A percentile compares a stretch with the other conserved stretches of the same genome.
These are phyloP conservation scores for Lycopodina hypogea DNA, from an alignment of 37 sponge, comb jelly and placozoan genomes.

Conservation along the genomic window DNA sequence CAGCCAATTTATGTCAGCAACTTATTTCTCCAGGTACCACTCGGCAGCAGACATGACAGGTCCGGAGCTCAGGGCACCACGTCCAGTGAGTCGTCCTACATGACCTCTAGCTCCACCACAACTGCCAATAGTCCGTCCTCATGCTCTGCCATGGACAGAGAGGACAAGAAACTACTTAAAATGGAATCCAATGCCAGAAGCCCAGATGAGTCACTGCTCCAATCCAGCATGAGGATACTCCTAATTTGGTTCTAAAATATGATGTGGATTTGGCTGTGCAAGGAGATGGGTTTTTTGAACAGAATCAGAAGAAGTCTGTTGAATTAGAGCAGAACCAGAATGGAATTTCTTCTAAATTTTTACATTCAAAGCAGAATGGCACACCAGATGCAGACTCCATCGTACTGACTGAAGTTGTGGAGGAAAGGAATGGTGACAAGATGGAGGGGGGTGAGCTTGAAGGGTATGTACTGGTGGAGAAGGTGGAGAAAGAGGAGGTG, in stretches of 20 bases:
- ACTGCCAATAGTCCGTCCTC: constrained; percentile 3
- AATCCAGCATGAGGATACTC: background rate
- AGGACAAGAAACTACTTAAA: constrained; percentile 10
- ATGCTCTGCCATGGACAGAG: background rate
- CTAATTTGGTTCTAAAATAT: background rate
- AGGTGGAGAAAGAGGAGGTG: background rate
- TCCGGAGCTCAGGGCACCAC: constrained; percentile 1
- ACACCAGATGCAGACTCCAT: background rate
- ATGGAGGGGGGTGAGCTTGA: too few species aligned
- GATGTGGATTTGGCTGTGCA: too few species aligned
- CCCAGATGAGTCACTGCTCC: background rate
- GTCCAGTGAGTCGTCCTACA: background rate
- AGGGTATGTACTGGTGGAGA: background rate
- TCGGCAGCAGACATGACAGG: background rate
- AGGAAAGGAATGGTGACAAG: too few species aligned
- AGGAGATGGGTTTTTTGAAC: too few species aligned
- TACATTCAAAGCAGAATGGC: background rate
- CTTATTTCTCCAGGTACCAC: background rate
- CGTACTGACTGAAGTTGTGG: background rate
- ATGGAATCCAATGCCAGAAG: background rate
- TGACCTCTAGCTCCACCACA: background rate
- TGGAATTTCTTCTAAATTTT: too few species aligned
- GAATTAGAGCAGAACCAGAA: too few species aligned
- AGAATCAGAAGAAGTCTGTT: too few species aligned
- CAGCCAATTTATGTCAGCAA: too few species aligned